phyloP scores from a whole-genome alignment of 2,113 vertebrate species.

The Kryptolebias marmoratus region DNA sequence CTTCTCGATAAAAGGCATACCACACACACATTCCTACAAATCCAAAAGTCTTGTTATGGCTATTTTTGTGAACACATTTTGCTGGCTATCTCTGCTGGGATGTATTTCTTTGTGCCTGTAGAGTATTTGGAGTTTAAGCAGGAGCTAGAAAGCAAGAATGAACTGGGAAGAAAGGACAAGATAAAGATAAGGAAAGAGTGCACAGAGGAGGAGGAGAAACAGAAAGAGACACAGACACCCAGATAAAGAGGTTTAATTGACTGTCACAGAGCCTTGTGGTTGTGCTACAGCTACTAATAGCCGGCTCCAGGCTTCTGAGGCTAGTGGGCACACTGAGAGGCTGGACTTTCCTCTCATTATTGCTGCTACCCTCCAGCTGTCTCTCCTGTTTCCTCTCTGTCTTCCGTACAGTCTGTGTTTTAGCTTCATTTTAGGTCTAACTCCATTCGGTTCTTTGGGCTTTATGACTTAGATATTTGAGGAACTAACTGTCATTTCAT shows the following conservation, averaged over 20 bases:
- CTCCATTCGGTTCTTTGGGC: constrained; percentile 11
- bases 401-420: constrained; percentile 27
- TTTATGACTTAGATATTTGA: constrained; percentile 11
- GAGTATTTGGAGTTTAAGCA: constrained; percentile 55
- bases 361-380: constrained; percentile 52
- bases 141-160: constrained; percentile 32
- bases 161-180: constrained; percentile 18
- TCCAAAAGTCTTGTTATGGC: constrained; percentile 43
- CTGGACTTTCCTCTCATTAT: constrained; percentile 68
- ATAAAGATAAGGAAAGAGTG: constrained; percentile 37
- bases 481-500: not conserved
- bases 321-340: constrained; percentile 47
- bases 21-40: constrained; percentile 25
- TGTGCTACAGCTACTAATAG: constrained; percentile 67
- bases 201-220: constrained; percentile 19
- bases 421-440: constrained; percentile 22
- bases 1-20: constrained; percentile 28
- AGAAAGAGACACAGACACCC: constrained; percentile 48
- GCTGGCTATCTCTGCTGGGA: constrained; percentile 15
- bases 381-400: constrained; percentile 32
- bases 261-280: constrained; percentile 68
- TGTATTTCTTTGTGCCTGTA: constrained; percentile 13
- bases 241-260: constrained; percentile 76
- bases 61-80: constrained; percentile 51
- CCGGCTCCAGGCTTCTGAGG: constrained; percentile 61